Evolutionary conservation across 1,140 invertebrate species (phyloP).

Genomic region (Drosophila sturtevanti): DNA sequence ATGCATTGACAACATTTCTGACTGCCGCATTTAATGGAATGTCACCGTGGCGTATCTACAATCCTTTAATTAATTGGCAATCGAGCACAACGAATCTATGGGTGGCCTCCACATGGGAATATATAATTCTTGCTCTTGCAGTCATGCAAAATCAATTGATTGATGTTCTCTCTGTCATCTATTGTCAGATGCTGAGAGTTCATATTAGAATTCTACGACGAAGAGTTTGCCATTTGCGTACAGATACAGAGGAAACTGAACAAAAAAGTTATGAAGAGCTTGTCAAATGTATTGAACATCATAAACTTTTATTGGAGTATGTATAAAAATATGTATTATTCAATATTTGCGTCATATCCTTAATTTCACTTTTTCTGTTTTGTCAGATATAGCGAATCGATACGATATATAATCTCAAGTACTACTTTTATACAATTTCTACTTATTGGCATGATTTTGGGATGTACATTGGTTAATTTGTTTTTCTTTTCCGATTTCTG

Average conservation of each 20-base stretch:
- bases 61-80: slow-evolving; percentile 43
- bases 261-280: slow-evolving; percentile 32
- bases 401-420: not conserved
- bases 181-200: slow-evolving; percentile 19
- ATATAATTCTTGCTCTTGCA: slow-evolving; percentile 5
- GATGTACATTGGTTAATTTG: slow-evolving; percentile 39
- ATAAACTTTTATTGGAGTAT: slow-evolving; percentile 17
- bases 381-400: slow-evolving; percentile 17
- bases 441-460: slow-evolving; percentile 31
- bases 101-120: slow-evolving; percentile 19
- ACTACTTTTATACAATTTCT: slow-evolving; percentile 39
- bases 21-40: not conserved
- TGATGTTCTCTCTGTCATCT: slow-evolving; percentile 36
- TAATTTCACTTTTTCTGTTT: not conserved
- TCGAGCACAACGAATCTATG: slow-evolving; percentile 14
- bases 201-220: slow-evolving; percentile 30
- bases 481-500: slow-evolving; percentile 42
- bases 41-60: slow-evolving; percentile 44
- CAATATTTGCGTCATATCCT: too few species aligned
- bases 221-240: slow-evolving; percentile 39
- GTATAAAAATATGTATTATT: too few species aligned
- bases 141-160: slow-evolving; percentile 17
- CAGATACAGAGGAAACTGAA: slow-evolving; percentile 16
- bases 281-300: slow-evolving; percentile 44
- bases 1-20: slow-evolving; percentile 24